Conservation (phyloP, 2,797 vertebrate genomes). For the Acipenser ruthenus region DNA sequence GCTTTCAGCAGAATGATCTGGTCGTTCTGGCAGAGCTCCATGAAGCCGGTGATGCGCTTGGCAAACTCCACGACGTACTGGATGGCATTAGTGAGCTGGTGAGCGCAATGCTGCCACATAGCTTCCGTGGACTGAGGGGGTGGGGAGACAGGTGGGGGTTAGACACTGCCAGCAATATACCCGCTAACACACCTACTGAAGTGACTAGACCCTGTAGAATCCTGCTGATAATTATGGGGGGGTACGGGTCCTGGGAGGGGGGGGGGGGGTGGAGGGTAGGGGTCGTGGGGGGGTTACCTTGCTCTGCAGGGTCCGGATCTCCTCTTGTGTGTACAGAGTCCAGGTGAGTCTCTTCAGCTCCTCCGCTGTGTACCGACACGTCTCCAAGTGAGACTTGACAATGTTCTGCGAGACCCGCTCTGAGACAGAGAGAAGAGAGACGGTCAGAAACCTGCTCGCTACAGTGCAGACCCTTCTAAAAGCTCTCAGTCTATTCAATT, state of each 20-base stretch:
- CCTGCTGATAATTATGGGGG: no score
- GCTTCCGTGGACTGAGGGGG: conserved; percentile 66
- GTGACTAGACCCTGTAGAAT: no score
- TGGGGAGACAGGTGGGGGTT: not conserved
- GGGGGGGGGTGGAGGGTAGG: no score
- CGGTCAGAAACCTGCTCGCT: not conserved
- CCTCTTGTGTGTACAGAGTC: conserved; percentile 72
- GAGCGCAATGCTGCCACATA: conserved; percentile 84
- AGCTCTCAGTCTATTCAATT: no score
- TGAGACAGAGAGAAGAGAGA: conserved; percentile 28
- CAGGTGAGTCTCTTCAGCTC: conserved; percentile 77
- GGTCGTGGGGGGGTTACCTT: conserved; percentile 50
- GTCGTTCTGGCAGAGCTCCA: conserved; percentile 90
- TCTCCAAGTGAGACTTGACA: conserved; percentile 82
- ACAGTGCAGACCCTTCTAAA: no score
- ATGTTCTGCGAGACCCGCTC: conserved; percentile 77
- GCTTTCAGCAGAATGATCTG: conserved; percentile 92
- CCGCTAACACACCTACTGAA: no score
- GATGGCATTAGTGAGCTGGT: conserved; percentile 82
- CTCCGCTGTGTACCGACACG: conserved; percentile 76
- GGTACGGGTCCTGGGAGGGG: no score
- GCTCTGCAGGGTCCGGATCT: conserved; percentile 69
- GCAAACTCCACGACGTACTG: conserved; percentile 91
- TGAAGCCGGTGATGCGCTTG: conserved; percentile 83
- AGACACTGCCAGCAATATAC: not conserved